Base-by-base conservation (phyloP, 2,797 vertebrate genomes). In the Myioborus miniatus region DNA sequence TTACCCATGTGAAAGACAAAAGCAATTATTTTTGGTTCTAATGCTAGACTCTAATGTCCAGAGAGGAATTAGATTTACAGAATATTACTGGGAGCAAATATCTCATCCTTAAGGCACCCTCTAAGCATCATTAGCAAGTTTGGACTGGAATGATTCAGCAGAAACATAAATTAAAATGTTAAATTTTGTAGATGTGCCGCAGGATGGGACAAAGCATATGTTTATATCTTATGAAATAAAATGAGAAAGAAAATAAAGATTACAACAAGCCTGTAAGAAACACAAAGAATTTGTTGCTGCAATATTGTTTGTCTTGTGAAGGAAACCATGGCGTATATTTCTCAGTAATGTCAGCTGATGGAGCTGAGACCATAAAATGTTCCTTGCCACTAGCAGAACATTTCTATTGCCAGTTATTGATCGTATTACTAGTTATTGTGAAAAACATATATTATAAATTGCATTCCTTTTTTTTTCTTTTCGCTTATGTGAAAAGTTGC, bases 371-470 rank as follows among this genome's bases (percentile, higher is more conserved):
- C 56, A 49, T 95, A 89, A 96, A 97, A 87, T 69, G 78, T 91
- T 96, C 78, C 67, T 95, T 96, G 93, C 81, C 87, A 87, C 71
- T 90, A 96, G 90, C 47, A 0, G 95, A 95, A 93, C 87, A 62
- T 78, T 89, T 96, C 92, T 95, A 94, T 86, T 95, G 91, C 78
- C 94, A 93, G 89, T 85, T 96, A 95, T 96, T 96, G 94, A 96
- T 95, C 6, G 44, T 56, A 90, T 89, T 91, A 87, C 82, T 83
- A 89, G 80, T 90, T 94, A 96, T 84, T 90, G 90, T 91, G 82
- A 87, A 91, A 94, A 96, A 94, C 87, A 89, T 85, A 93, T 87
- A 96, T 96, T 93, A 90, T 90, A 92, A 93, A 91, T 79, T 53
- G 30, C 55, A 65, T 85, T 96, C 7, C 6, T 26, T 22, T 55